phyloP scores from a whole-genome alignment of 2,888 invertebrate species.

The Campoletis raptor region DNA sequence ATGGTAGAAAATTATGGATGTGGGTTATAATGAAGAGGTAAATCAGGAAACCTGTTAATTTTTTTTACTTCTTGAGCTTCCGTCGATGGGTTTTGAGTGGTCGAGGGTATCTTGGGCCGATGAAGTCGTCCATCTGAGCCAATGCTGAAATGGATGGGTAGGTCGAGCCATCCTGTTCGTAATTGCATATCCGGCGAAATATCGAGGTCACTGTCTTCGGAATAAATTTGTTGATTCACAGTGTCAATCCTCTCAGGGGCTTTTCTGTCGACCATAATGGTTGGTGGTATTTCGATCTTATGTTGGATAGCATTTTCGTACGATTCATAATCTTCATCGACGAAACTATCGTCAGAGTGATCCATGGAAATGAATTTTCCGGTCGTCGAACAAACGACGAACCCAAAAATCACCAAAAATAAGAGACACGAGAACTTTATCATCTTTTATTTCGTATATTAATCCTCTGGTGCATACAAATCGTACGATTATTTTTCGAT shows the following conservation, averaged over 20 bases:
- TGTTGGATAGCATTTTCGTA: not conserved
- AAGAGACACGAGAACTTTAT: not conserved
- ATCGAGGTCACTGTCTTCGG: not conserved
- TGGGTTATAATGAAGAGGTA: not conserved
- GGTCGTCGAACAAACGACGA: not conserved
- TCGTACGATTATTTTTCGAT: not conserved
- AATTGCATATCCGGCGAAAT: not conserved
- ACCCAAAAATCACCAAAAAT: slow-evolving; percentile 14
- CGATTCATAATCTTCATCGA: not conserved
- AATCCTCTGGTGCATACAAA: not conserved
- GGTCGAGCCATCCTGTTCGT: not conserved
- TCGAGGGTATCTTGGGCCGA: not conserved
- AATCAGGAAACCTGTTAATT: not conserved
- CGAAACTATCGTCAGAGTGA: not conserved
- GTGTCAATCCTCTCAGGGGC: not conserved
- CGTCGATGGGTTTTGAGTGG: not conserved
- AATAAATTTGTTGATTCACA: no score
- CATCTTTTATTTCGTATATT: not conserved
- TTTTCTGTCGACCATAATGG: not conserved
- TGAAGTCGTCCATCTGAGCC: not conserved
- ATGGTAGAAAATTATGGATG: not conserved
- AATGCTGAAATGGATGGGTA: not conserved
- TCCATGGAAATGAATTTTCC: not conserved
- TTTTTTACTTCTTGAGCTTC: not conserved
- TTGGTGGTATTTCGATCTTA: not conserved